phyloP scores from a whole-genome alignment of 2,113 vertebrate species.

The Ginglymostoma cirratum region DNA sequence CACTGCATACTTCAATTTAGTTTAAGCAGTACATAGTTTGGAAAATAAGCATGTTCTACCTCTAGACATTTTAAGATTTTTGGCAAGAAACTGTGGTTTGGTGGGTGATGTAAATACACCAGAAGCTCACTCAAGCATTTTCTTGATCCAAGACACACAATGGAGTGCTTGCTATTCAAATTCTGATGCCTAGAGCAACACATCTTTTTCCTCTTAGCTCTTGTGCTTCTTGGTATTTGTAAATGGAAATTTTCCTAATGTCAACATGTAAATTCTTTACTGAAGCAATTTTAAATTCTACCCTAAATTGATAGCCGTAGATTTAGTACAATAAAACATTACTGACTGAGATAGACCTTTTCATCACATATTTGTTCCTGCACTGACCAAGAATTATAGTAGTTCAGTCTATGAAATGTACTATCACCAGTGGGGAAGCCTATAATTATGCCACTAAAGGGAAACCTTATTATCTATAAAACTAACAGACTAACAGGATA shows the following conservation, averaged over 20 bases:
- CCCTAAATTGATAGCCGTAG: not conserved
- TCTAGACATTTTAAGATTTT: not conserved
- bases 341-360: not conserved
- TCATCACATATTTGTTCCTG: not conserved
- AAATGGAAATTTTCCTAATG: not conserved
- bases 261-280: not conserved
- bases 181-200: not conserved
- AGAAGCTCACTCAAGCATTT: not conserved
- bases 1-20: not conserved
- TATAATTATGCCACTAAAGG: not conserved
- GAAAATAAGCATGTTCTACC: not conserved
- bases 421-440: not conserved
- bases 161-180: not conserved
- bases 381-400: constrained; percentile 14
- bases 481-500: not conserved
- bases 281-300: not conserved
- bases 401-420: not conserved
- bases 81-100: not conserved
- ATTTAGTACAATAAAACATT: not conserved
- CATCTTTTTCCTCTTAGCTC: not conserved
- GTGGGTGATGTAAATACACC: too few species aligned
- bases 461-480: not conserved
- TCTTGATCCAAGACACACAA: not conserved
- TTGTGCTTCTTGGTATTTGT: not conserved
- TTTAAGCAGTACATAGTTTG: not conserved